phyloP scores from a whole-genome alignment of 2,113 vertebrate species.

The Rhabdornis inornatus region DNA sequence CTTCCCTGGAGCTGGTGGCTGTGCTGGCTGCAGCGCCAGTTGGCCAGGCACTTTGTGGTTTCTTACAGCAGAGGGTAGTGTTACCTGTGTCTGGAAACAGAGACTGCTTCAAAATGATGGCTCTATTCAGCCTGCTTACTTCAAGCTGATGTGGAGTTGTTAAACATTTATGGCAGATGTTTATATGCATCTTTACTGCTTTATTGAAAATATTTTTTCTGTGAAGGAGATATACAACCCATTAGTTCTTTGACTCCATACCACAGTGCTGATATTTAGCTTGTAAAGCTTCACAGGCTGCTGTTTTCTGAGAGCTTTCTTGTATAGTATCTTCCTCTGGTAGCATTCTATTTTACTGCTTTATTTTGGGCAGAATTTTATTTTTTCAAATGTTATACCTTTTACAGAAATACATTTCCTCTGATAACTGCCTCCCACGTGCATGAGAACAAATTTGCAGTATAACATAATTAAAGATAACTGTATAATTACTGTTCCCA shows the following conservation, averaged over 20 bases:
- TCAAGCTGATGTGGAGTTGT: not conserved
- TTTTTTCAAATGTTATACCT: not conserved
- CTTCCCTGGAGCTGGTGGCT: not conserved
- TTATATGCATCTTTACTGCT: not conserved
- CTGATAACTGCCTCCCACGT: not conserved
- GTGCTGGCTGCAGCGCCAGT: rapidly evolving
- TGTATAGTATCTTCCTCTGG: not conserved
- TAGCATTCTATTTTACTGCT: not conserved
- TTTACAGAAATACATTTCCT: not conserved
- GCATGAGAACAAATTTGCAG: not conserved
- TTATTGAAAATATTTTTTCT: not conserved
- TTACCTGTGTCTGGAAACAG: not conserved
- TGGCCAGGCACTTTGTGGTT: rapidly evolving
- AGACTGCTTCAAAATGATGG: not conserved
- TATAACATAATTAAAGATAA: not conserved
- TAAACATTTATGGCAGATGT: not conserved
- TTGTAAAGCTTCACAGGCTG: not conserved
- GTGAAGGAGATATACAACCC: not conserved
- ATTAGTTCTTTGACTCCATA: not conserved
- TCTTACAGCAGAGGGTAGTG: not conserved
- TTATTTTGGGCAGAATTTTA: not conserved
- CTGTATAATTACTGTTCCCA: not conserved
- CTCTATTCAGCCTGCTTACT: not conserved
- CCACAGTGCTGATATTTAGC: not conserved
- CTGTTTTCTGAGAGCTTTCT: not conserved